Conservation (phyloP, 2,113 vertebrate genomes). For the Limnothrissa miodon region DNA sequence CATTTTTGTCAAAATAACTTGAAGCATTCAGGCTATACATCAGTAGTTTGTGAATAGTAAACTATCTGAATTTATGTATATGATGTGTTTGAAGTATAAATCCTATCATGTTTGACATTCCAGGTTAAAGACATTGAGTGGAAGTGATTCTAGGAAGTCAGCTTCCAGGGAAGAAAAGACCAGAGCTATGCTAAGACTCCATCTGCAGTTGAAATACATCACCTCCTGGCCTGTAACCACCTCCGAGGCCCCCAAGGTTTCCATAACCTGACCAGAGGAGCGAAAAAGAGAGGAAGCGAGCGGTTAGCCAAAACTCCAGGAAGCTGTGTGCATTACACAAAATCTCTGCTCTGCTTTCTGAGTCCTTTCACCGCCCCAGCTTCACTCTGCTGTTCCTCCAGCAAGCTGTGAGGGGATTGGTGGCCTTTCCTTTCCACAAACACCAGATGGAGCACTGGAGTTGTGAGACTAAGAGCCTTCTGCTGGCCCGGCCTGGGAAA, state of each 20-base stretch:
- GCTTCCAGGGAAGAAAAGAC: not conserved
- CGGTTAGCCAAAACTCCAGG: not conserved
- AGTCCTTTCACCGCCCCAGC: not conserved
- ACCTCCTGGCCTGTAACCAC: conserved; percentile 22
- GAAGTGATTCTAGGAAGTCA: not conserved
- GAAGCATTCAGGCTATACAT: not conserved
- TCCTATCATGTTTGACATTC: not conserved
- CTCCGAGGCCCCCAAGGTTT: conserved; percentile 49
- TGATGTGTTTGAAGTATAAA: not conserved
- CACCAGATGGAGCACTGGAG: conserved; percentile 53
- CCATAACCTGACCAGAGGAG: conserved; percentile 64
- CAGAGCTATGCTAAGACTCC: not conserved
- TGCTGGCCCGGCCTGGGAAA: conserved; percentile 21
- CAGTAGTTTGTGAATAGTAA: not conserved
- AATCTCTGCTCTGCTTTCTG: too few species aligned
- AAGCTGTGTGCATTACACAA: not conserved
- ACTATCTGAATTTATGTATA: not conserved
- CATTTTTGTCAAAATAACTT: not conserved
- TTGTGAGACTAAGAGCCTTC: conserved; percentile 1
- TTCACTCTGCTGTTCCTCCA: not conserved
- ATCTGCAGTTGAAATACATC: not conserved
- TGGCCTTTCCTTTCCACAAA: conserved; percentile 32
- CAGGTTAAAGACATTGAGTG: not conserved
- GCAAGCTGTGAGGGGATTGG: conserved; percentile 9
- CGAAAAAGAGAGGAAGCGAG: not conserved